Evolutionary conservation across 1,140 invertebrate species (phyloP).

Genomic region (Carposina sasakii): DNA sequence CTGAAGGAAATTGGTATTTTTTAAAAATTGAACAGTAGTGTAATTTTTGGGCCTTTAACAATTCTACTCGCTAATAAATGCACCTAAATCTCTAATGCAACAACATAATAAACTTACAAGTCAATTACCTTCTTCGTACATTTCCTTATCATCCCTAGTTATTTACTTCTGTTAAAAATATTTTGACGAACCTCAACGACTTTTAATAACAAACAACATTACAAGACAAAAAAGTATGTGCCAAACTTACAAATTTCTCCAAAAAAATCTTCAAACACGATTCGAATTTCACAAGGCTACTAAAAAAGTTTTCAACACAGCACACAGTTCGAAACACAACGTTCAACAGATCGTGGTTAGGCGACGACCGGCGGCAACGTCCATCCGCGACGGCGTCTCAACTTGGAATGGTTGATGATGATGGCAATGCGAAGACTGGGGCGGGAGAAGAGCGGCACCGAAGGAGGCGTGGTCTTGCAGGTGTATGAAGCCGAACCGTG

Average conservation of each 20-base stretch:
- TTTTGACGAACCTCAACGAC: too few relatives aligned
- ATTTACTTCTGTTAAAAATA: too few relatives aligned
- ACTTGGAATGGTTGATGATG: slow-evolving; percentile 51
- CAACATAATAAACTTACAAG: too few relatives aligned
- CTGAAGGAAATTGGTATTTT: too few relatives aligned
- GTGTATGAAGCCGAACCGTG: slow-evolving; percentile 54
- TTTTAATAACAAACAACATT: too few relatives aligned
- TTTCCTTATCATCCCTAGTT: too few relatives aligned
- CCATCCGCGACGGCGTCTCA: slow-evolving; percentile 37
- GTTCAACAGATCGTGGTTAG: slow-evolving; percentile 14
- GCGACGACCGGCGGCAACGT: slow-evolving; percentile 23
- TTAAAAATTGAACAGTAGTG: too few relatives aligned
- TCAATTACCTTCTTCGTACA: too few relatives aligned
- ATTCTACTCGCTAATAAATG: too few relatives aligned
- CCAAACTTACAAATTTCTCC: neutral
- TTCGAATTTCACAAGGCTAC: slow-evolving; percentile 25
- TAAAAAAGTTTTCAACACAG: slow-evolving; percentile 39
- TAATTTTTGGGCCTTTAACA: too few relatives aligned
- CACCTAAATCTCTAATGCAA: too few relatives aligned
- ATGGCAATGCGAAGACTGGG: slow-evolving; percentile 36
- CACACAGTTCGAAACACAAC: slow-evolving; percentile 42
- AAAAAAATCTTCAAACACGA: neutral
- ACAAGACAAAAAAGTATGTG: too few relatives aligned
- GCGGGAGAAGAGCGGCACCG: slow-evolving; percentile 26
- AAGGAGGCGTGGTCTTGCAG: slow-evolving; percentile 56